phyloP scores from a whole-genome alignment of 2,113 vertebrate species.

The Rousettus leschenaultii region DNA sequence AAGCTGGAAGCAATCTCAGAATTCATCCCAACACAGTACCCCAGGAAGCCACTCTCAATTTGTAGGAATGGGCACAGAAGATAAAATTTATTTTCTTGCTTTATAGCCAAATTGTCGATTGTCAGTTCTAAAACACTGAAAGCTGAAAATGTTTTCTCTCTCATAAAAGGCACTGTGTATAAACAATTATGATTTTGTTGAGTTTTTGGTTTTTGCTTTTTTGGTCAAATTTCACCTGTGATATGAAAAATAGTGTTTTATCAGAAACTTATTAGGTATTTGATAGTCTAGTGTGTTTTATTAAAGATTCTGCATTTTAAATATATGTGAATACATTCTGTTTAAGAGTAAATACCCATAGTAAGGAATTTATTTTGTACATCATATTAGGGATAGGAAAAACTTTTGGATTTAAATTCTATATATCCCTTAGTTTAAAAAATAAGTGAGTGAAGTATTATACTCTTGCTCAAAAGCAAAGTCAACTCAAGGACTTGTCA shows the following conservation, averaged over 20 bases:
- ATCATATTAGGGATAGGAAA: constrained; percentile 38
- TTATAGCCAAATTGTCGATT: constrained; percentile 34
- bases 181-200: not conserved
- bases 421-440: not conserved
- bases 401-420: constrained; percentile 18
- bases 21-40: constrained; percentile 37
- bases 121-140: constrained; percentile 6
- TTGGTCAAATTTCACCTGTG: not conserved
- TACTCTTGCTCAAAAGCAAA: constrained; percentile 25
- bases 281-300: not conserved
- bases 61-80: not conserved
- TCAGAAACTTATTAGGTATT: not conserved
- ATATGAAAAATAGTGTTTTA: constrained; percentile 38
- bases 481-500: constrained; percentile 23
- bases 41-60: constrained; percentile 2
- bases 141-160: constrained; percentile 14
- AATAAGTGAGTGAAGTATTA: not conserved
- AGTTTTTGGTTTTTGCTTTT: not conserved
- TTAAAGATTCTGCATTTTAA: constrained; percentile 34
- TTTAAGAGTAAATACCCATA: constrained; percentile 33
- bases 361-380: constrained; percentile 50
- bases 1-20: constrained; percentile 5
- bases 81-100: constrained; percentile 34
- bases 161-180: constrained; percentile 12
- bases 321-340: constrained; percentile 55